Percentiles rank a stretch among this genome's conserved stretches.
Conservation (phyloP, 2,113 vertebrate genomes). For the Raja brachyura region DNA sequence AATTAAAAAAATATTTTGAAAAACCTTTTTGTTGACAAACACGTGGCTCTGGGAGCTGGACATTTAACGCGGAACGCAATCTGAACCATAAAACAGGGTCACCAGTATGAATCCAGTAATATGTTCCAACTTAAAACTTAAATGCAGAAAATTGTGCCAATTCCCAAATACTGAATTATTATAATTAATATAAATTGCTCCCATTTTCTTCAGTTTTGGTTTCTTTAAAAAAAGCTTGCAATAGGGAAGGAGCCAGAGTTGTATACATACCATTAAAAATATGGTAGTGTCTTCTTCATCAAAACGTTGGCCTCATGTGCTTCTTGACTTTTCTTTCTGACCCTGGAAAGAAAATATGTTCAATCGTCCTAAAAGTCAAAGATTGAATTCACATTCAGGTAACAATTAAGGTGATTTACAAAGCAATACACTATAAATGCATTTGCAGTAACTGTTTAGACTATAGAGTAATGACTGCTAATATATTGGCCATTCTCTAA, state of each 20-base stretch:
- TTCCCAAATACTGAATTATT: no score
- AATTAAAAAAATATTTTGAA: no score
- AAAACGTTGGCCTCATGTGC: not conserved
- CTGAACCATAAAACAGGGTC: no score
- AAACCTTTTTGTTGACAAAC: no score
- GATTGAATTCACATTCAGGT: not conserved
- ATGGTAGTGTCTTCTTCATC: not conserved
- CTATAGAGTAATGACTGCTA: not conserved
- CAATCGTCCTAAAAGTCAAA: not conserved
- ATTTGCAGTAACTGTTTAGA: not conserved
- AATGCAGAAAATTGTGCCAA: no score
- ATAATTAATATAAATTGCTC: not conserved
- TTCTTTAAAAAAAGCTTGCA: not conserved
- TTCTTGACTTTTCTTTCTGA: not conserved
- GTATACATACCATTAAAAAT: constrained; percentile 15
- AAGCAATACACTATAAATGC: no score
- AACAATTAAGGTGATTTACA: not conserved
- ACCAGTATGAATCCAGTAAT: no score
- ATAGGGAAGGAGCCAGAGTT: not conserved
- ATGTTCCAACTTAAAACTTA: no score
- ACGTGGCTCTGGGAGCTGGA: no score
- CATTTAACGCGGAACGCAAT: no score
- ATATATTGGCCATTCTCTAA: not conserved
- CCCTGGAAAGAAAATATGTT: constrained; percentile 6
- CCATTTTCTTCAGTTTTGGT: no score